These are phyloP conservation scores for Sinocyclocheilus rhinocerous DNA, from an alignment of 2,113 vertebrate species.

Conservation along the genomic window DNA sequence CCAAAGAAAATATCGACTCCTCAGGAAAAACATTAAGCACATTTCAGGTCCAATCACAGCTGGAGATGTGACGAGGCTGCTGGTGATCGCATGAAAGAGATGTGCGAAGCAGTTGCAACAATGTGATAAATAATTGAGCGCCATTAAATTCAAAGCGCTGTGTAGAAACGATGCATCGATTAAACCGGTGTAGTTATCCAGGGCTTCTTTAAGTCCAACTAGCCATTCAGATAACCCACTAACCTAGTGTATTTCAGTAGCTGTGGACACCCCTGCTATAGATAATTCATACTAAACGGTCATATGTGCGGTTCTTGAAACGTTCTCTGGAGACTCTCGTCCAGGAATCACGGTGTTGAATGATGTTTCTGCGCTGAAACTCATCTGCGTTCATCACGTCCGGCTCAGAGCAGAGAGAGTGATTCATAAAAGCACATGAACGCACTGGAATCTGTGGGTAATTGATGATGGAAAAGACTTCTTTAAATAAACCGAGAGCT, in stretches of 20 bases:
- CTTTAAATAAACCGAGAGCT: slow-evolving; percentile 42
- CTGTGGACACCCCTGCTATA: too few species aligned
- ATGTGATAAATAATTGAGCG: not conserved
- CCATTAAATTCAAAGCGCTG: not conserved
- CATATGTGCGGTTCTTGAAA: too few species aligned
- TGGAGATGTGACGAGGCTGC: not conserved
- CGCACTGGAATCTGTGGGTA: slow-evolving; percentile 24
- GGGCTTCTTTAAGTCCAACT: too few species aligned
- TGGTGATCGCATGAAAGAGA: not conserved
- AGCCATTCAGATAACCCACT: too few species aligned
- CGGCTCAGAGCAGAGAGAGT: not conserved
- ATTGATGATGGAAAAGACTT: slow-evolving; percentile 31
- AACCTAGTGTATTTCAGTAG: too few species aligned
- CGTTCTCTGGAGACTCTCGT: too few species aligned
- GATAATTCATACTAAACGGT: too few species aligned
- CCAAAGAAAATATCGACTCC: not conserved
- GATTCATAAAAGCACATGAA: slow-evolving; percentile 17
- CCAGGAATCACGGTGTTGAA: too few species aligned
- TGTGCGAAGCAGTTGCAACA: not conserved
- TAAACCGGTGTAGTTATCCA: too few species aligned
- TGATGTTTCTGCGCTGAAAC: too few species aligned
- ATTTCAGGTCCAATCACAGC: not conserved
- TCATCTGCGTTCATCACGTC: too few species aligned
- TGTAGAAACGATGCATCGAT: not conserved
- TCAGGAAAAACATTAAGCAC: not conserved